Percentiles rank a stretch among this genome's conserved stretches.
phyloP scores from a whole-genome alignment of 2,888 invertebrate genomes.

The Drosophila melanocephala region DNA sequence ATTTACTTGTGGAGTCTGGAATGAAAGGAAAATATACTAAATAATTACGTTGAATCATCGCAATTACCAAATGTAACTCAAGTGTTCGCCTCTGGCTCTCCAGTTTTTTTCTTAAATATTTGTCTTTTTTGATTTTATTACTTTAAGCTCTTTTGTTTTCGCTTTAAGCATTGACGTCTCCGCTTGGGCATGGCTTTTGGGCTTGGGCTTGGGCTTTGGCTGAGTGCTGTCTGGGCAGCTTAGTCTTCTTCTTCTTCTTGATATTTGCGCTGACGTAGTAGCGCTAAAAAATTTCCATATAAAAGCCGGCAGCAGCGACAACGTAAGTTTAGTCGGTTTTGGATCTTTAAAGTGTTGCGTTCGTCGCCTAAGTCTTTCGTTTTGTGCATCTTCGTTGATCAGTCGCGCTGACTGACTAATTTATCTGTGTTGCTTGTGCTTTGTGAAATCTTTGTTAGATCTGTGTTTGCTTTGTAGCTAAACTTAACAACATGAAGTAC shows the following conservation, averaged over 20 bases:
- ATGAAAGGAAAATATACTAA: background rate
- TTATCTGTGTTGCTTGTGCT: conserved; percentile 25
- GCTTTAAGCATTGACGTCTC: background rate
- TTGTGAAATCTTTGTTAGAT: conserved; percentile 34
- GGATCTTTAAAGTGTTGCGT: conserved; percentile 60
- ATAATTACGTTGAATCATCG: conserved; percentile 9
- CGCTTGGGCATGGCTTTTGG: background rate
- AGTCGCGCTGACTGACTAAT: conserved; percentile 11
- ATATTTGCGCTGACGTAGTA: conserved; percentile 66
- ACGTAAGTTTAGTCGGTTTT: conserved; percentile 75
- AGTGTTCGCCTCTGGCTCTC: background rate
- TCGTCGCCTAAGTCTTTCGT: conserved; percentile 79
- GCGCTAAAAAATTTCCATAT: conserved; percentile 74
- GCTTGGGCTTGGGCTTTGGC: conserved; percentile 4
- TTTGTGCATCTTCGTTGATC: conserved; percentile 48
- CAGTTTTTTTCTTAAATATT: background rate
- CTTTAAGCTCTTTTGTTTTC: conserved; percentile 29
- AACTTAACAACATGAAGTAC: conserved; percentile 70
- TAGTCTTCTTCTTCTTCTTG: conserved; percentile 33
- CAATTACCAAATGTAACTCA: background rate
- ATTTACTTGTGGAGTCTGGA: background rate
- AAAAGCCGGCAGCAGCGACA: conserved; percentile 55
- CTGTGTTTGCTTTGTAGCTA: background rate
- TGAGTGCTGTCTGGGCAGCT: conserved; percentile 10
- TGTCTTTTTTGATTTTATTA: conserved; percentile 11